A percentile compares a stretch with the other conserved stretches of the same genome.
These are phyloP conservation scores for Erebia palarica DNA, from an alignment of 2,888 invertebrate species.

Conservation along the genomic window DNA sequence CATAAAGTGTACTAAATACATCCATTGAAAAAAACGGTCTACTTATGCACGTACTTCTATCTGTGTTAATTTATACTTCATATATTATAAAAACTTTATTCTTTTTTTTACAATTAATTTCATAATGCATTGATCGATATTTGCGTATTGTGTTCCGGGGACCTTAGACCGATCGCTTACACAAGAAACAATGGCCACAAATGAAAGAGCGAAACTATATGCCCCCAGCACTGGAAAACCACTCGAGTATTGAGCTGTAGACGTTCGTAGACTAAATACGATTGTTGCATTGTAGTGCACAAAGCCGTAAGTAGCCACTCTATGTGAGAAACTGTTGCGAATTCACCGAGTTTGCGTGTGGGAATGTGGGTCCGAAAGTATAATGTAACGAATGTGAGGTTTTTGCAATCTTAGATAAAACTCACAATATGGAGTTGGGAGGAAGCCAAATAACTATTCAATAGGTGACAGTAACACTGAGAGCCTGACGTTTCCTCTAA, in stretches of 20 bases:
- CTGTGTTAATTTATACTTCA: conserved; percentile 3
- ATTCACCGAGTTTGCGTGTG: conserved; percentile 58
- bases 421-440: too few species aligned
- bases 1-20: too few species aligned
- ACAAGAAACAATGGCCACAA: conserved; percentile 52
- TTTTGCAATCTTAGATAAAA: neutral
- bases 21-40: too few species aligned
- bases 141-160: conserved; percentile 23
- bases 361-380: conserved; percentile 63
- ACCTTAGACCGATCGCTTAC: conserved; percentile 58
- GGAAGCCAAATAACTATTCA: too few species aligned
- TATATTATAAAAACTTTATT: conserved; percentile 8
- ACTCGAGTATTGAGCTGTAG: conserved; percentile 56
- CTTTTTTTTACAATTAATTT: conserved; percentile 16
- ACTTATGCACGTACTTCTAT: too few species aligned
- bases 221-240: conserved; percentile 56
- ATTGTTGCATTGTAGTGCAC: conserved; percentile 69
- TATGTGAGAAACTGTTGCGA: conserved; percentile 74
- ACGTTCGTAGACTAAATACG: conserved; percentile 61
- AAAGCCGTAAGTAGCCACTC: conserved; percentile 59
- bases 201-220: conserved; percentile 53
- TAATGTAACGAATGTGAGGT: neutral
- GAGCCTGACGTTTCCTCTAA: too few species aligned
- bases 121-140: conserved; percentile 22
- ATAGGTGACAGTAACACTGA: too few species aligned